Base-by-base conservation (phyloP, 2,797 vertebrate genomes). In the Eulemur rubriventer region DNA sequence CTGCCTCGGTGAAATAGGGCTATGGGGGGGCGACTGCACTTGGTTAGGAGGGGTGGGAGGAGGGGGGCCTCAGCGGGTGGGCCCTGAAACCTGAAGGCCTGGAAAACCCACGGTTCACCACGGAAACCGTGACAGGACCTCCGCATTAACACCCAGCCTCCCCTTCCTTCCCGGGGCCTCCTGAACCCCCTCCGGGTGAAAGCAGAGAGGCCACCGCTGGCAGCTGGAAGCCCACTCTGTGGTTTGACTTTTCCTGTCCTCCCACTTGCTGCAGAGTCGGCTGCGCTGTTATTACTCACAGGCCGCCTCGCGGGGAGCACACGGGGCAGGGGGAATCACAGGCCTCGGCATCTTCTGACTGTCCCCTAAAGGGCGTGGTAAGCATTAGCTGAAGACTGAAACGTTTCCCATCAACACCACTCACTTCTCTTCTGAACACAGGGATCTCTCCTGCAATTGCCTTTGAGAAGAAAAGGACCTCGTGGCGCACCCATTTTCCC, bases 231-330 rank as follows among this genome's bases (percentile, higher is more conserved):
- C 95, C 96, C 93, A 91, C 95, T 6, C 22, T 35, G 80, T 76
- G 96, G 30, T 35, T 67, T 98, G 98, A 95, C 95, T 97, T 98
- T 98, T 98, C 10, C 93, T 92, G 95, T 81, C 98, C 98, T 97
- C 98, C 98, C 97, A 98, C 98, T 59, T 50, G 95, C 85, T 92
- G 38, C 87, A 43, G 97, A 97, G 86, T 91, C 79, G 83, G 76
- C 96, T 26, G 59, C 4, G 28, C 73, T 83, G 93, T 82, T 92
- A 97, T 98, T 98, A 98, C 97, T 98, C 98, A 97, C 24, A 46
- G 55, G 16, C 81, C 30, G 1, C 92, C 89, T 93, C 75, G 69
- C 95, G 76, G 18, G 10, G 76, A 38, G 7, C 63, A 28, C 43
- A 0, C 12, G n/a, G 4, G 46, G 43, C 55, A 61, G 94, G 94